These are phyloP conservation scores for Australoheros scitulus DNA, from an alignment of 2,113 vertebrate species.

Conservation along the genomic window DNA sequence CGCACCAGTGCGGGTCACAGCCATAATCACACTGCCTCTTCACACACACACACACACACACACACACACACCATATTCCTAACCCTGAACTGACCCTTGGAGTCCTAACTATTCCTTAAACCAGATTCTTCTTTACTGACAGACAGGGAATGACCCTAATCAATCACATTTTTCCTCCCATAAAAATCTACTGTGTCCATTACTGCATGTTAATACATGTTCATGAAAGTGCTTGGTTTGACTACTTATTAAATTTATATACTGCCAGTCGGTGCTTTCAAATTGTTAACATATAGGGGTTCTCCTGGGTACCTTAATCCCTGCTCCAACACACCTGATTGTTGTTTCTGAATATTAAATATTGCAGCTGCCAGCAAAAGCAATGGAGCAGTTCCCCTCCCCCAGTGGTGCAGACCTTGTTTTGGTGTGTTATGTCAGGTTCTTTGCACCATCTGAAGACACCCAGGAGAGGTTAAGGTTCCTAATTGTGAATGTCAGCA, in stretches of 20 bases:
- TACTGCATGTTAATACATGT: not conserved
- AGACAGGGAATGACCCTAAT: too few species aligned
- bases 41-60: not conserved
- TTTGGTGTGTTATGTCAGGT: not conserved
- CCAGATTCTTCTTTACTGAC: not conserved
- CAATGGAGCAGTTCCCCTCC: not conserved
- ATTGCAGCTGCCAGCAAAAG: not conserved
- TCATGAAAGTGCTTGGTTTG: not conserved
- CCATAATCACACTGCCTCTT: too few species aligned
- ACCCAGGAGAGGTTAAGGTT: not conserved
- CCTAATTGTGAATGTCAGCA: constrained; percentile 1
- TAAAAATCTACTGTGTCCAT: not conserved
- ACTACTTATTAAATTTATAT: not conserved
- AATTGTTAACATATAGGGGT: not conserved
- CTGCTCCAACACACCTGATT: not conserved
- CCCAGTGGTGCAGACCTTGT: not conserved
- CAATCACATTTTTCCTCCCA: not conserved
- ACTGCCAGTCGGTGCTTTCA: not conserved
- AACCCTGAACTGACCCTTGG: not conserved
- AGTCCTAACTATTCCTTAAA: not conserved
- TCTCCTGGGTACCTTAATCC: not conserved
- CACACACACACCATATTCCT: not conserved
- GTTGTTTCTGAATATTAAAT: not conserved
- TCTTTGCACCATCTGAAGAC: not conserved
- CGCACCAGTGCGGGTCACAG: too few species aligned